Evolutionary conservation across 2,797 vertebrate genomes (phyloP).

Genomic region (Tragopan temminckii): DNA sequence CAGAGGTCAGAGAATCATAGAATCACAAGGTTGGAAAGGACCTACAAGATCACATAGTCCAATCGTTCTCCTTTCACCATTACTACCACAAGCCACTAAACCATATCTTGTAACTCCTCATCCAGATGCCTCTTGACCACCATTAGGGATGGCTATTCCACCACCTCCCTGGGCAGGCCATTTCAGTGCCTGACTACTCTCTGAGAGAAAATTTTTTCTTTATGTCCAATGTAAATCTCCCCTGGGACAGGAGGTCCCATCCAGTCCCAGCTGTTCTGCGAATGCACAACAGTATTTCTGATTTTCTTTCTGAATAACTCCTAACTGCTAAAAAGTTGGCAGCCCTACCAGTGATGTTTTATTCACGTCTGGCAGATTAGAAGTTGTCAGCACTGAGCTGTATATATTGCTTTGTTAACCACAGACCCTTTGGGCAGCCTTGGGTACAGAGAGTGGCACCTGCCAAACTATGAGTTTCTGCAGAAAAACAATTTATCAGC

Average conservation of each 20-base stretch:
- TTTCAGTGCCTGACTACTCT: no score
- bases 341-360: neutral
- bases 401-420: neutral
- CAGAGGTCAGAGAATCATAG: neutral
- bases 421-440: neutral
- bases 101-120: no score
- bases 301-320: neutral
- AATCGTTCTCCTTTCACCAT: no score
- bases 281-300: neutral
- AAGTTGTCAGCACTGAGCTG: neutral
- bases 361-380: neutral
- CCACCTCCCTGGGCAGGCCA: no score
- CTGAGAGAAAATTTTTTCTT: no score
- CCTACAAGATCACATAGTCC: no score
- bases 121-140: no score
- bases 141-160: no score
- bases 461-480: neutral
- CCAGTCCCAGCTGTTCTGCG: neutral
- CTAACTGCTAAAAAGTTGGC: neutral
- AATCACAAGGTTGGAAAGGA: no score
- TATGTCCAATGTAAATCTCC: no score
- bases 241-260: no score
- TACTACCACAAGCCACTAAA: no score
- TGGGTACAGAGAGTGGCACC: neutral
- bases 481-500: neutral